phyloP scores from a whole-genome alignment of 2,113 vertebrate species.

The Hymenochirus boettgeri region DNA sequence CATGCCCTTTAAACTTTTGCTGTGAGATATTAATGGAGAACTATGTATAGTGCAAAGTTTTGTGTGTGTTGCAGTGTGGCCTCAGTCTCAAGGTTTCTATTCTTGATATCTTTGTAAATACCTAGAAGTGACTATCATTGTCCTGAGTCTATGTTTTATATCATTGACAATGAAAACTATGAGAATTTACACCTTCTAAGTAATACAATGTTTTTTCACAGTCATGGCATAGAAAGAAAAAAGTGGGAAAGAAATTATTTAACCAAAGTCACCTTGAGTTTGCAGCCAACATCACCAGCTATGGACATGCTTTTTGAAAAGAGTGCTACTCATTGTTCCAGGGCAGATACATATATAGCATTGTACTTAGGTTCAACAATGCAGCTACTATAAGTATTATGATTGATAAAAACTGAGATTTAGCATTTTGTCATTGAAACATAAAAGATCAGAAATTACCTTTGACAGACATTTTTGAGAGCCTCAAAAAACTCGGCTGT shows the following conservation, averaged over 20 bases:
- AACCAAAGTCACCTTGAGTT: constrained; percentile 3
- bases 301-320: background rate
- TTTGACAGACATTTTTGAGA: no score
- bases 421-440: no score
- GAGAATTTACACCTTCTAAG: background rate
- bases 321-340: background rate
- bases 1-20: no score
- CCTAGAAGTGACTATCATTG: background rate
- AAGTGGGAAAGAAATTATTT: constrained; percentile 8
- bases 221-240: background rate
- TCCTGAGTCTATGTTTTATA: background rate
- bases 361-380: no score
- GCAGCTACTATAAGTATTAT: no score
- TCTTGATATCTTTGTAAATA: background rate
- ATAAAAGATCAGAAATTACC: no score
- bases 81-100: no score
- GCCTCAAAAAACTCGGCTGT: no score
- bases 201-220: background rate
- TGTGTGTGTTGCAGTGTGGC: no score
- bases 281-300: background rate
- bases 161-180: background rate
- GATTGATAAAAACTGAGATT: no score
- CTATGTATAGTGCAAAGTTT: no score
- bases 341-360: background rate
- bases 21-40: no score